These are phyloP conservation scores for Condylostylus longicornis DNA, from an alignment of 1,140 invertebrate species.

Conservation along the genomic window DNA sequence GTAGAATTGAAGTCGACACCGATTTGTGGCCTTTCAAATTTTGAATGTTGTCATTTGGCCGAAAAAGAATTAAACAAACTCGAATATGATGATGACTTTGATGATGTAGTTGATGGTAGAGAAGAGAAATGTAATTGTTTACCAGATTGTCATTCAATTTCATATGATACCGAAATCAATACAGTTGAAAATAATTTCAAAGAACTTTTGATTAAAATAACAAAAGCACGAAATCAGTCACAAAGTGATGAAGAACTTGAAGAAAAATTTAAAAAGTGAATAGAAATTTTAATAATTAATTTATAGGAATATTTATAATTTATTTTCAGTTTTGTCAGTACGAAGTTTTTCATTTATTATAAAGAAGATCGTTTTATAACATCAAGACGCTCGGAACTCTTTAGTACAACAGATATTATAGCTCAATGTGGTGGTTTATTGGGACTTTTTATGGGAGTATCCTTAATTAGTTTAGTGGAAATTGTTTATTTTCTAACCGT, in stretches of 20 bases:
- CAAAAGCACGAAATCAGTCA: too few relatives aligned
- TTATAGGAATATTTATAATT: background rate
- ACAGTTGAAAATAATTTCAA: conserved; percentile 20
- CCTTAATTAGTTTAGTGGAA: conserved; percentile 39
- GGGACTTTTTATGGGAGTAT: conserved; percentile 46
- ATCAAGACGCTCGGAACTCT: conserved; percentile 43
- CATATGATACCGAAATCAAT: conserved; percentile 46
- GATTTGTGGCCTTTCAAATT: conserved; percentile 15
- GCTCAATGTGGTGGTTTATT: conserved; percentile 50
- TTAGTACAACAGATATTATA: conserved; percentile 45
- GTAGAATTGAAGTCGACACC: conserved; percentile 19
- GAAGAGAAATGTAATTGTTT: conserved; percentile 42
- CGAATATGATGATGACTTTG: conserved; percentile 19
- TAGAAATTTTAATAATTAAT: background rate
- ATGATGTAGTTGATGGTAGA: conserved; percentile 9
- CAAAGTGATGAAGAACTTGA: conserved; percentile 16
- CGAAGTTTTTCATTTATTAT: conserved; percentile 39
- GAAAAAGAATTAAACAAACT: conserved; percentile 22
- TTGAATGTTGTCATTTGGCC: conserved; percentile 23
- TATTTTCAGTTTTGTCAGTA: conserved; percentile 14
- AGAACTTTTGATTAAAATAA: too few relatives aligned
- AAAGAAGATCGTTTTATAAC: conserved; percentile 50
- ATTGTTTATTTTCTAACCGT: conserved; percentile 35
- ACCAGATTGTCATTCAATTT: conserved; percentile 47
- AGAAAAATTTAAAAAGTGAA: conserved; percentile 14